Evolutionary conservation across 2,113 vertebrate species (phyloP).

Genomic region (Dunckerocampus dactyliophorus): DNA sequence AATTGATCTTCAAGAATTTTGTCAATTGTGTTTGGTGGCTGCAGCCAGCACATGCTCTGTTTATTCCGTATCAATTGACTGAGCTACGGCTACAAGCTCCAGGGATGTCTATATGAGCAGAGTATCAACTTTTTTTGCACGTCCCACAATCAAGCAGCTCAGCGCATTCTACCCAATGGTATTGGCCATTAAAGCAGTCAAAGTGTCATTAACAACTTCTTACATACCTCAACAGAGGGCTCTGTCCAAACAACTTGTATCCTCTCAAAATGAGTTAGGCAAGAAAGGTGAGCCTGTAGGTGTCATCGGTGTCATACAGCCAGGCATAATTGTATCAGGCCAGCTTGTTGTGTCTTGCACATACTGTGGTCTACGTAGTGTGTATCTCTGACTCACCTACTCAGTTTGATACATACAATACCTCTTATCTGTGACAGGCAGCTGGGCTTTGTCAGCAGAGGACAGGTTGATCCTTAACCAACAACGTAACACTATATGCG

Average conservation of each 20-base stretch:
- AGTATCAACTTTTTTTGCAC: too few species aligned
- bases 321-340: slow-evolving; percentile 26
- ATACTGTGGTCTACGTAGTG: slow-evolving; percentile 18
- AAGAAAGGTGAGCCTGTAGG: slow-evolving; percentile 4
- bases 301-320: slow-evolving; percentile 16
- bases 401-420: slow-evolving; percentile 62
- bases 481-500: neutral
- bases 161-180: too few species aligned
- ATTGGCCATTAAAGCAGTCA: too few species aligned
- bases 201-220: too few species aligned
- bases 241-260: slow-evolving; percentile 5
- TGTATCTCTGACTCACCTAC: slow-evolving; percentile 10
- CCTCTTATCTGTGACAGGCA: slow-evolving; percentile 72
- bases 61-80: too few species aligned
- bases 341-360: slow-evolving; percentile 32
- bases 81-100: too few species aligned
- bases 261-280: slow-evolving; percentile 15
- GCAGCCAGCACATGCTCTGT: too few species aligned
- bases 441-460: slow-evolving; percentile 57
- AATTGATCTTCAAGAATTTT: too few species aligned
- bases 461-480: slow-evolving; percentile 14
- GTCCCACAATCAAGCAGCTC: too few species aligned
- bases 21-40: too few species aligned
- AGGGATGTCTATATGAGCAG: too few species aligned
- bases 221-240: too few species aligned